Evolutionary conservation across 2,113 vertebrate species (phyloP).

Genomic region (Cisticola juncidis): DNA sequence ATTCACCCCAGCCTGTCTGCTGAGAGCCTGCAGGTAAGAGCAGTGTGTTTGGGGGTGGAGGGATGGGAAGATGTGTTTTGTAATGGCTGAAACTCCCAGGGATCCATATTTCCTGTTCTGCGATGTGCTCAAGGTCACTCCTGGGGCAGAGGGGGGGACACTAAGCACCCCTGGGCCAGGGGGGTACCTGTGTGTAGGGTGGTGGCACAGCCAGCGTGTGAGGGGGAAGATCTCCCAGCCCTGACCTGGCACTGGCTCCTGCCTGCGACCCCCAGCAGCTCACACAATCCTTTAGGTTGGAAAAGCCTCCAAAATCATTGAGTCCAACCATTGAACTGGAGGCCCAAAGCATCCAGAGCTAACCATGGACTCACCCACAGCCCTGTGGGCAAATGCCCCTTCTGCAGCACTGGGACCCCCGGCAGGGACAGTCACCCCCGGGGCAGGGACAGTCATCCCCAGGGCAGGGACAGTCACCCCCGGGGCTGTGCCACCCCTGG

Average conservation of each 20-base stretch:
- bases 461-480: not conserved
- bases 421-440: not conserved
- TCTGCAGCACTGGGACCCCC: not conserved
- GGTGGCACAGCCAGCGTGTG: rapidly evolving
- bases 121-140: not conserved
- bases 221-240: not conserved
- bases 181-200: rapidly evolving
- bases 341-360: not conserved
- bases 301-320: not conserved
- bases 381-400: rapidly evolving
- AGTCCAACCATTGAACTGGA: not conserved
- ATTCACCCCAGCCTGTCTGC: not conserved
- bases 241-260: not conserved
- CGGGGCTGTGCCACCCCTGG: not conserved
- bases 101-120: not conserved
- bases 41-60: not conserved
- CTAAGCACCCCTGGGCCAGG: rapidly evolving
- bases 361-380: rapidly evolving
- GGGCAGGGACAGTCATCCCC: not conserved
- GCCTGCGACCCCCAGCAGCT: not conserved
- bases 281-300: not conserved
- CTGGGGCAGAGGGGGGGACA: not conserved
- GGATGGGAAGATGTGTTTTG: not conserved
- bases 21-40: conserved; percentile 44
- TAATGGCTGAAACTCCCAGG: not conserved